phyloP scores from a whole-genome alignment of 2,888 invertebrate species.

The Lithophane semibrunnea region DNA sequence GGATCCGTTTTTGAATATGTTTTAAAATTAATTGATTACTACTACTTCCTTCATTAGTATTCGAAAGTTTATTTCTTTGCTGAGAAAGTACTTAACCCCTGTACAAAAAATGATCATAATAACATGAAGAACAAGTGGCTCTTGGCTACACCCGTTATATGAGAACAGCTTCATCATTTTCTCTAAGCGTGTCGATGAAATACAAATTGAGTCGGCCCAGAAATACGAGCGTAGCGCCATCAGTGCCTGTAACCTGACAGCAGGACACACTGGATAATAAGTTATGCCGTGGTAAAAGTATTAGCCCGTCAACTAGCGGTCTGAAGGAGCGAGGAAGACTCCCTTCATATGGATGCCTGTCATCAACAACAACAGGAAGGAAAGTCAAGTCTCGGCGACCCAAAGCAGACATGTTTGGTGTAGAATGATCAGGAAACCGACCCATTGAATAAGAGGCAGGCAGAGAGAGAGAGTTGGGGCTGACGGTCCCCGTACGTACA shows the following conservation, averaged over 20 bases:
- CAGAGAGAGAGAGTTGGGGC: not conserved
- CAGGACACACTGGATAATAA: not conserved
- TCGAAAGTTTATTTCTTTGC: not conserved
- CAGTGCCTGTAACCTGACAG: not conserved
- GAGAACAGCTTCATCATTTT: not conserved
- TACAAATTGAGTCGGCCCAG: not conserved
- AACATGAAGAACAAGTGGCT: no score
- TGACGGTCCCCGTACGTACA: not conserved
- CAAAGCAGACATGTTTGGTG: not conserved
- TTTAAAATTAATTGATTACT: not conserved
- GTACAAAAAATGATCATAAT: no score
- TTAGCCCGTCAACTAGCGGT: not conserved
- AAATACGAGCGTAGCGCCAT: not conserved
- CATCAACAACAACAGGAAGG: not conserved
- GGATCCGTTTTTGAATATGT: constrained; percentile 19
- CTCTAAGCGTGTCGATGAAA: not conserved
- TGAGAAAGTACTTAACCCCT: not conserved
- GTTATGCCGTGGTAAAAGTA: no score
- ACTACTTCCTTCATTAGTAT: constrained; percentile 26
- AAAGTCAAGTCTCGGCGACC: not conserved
- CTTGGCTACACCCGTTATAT: no score
- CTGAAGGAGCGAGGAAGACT: not conserved
- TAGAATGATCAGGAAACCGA: not conserved
- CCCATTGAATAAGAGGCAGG: not conserved
- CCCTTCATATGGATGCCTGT: not conserved